phyloP scores from a whole-genome alignment of 2,797 vertebrate genomes.

The Acanthurus lineatus region DNA sequence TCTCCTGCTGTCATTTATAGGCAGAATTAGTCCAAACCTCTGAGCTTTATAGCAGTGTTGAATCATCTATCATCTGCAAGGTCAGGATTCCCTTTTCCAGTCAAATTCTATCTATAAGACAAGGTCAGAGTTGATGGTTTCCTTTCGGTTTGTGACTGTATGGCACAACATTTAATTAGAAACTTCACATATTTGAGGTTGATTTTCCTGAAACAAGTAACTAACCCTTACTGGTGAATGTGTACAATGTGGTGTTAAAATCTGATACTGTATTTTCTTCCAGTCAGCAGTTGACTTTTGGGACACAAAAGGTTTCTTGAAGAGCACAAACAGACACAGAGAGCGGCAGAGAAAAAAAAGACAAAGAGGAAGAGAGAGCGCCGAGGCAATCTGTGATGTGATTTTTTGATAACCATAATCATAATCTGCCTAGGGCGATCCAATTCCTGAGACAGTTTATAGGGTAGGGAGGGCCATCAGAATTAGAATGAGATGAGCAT shows the following conservation, averaged over 20 bases:
- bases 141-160: not conserved
- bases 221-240: conserved; percentile 1
- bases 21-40: not conserved
- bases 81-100: not conserved
- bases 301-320: conserved; percentile 42
- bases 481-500: conserved; percentile 97
- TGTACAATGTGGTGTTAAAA: conserved; percentile 15
- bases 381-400: conserved; percentile 85
- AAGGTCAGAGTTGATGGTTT: not conserved
- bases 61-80: not conserved
- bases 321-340: conserved; percentile 36
- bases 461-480: conserved; percentile 90
- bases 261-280: conserved; percentile 16
- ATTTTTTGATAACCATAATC: conserved; percentile 95
- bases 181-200: not conserved
- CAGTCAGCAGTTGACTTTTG: conserved; percentile 48
- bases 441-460: conserved; percentile 96
- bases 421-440: conserved; percentile 90
- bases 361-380: conserved; percentile 63
- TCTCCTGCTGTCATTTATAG: not conserved
- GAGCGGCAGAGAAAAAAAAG: conserved; percentile 30
- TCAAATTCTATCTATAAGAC: not conserved
- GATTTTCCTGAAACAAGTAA: not conserved
- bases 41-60: not conserved
- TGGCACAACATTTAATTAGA: conserved; percentile 1